phyloP scores from a whole-genome alignment of 1,140 invertebrate genomes.

The Cheumatopsyche charites region DNA sequence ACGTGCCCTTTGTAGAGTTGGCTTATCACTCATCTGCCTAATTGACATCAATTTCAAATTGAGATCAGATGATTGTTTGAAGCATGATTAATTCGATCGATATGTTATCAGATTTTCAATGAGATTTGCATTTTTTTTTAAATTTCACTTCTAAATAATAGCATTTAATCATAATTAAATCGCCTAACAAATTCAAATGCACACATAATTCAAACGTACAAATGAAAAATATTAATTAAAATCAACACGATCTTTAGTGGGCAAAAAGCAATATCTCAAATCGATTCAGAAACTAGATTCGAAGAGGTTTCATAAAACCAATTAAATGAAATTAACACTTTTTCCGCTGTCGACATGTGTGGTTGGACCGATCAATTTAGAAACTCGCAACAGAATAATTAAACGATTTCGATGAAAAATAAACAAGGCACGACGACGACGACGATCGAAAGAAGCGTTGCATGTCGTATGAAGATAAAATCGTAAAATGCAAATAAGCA shows the following conservation, averaged over 20 bases:
- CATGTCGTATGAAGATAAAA: conserved; percentile 21
- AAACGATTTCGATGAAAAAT: no score
- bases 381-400: no score
- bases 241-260: neutral
- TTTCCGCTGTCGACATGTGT: conserved; percentile 4
- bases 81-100: no score
- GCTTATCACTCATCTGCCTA: neutral
- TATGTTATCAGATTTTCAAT: no score
- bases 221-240: conserved; percentile 6
- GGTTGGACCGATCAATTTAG: neutral
- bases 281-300: conserved; percentile 1
- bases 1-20: no score
- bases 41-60: neutral
- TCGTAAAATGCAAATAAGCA: conserved; percentile 29
- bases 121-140: no score
- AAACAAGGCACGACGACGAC: neutral
- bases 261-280: neutral
- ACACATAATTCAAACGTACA: neutral
- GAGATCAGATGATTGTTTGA: no score
- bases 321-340: conserved; percentile 12
- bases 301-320: conserved; percentile 2
- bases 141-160: no score
- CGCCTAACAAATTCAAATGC: neutral
- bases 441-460: neutral
- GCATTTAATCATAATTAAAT: no score